Conservation (phyloP, 2,113 vertebrate genomes). For the Oplegnathus fasciatus region DNA sequence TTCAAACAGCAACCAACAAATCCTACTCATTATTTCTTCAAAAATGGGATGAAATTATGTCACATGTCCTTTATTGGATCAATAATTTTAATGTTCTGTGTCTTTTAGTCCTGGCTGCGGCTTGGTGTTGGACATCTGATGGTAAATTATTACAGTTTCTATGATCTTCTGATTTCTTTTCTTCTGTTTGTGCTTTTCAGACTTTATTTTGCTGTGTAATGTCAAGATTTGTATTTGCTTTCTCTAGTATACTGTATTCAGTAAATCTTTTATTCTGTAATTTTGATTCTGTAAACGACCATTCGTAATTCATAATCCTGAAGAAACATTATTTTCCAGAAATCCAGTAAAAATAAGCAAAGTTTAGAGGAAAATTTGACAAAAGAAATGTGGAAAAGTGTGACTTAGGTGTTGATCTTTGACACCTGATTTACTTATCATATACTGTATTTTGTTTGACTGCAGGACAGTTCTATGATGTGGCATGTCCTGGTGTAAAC, state of each 20-base stretch:
- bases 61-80: too few species aligned
- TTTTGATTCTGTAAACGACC: not conserved
- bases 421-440: not conserved
- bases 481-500: not conserved
- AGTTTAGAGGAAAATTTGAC: too few species aligned
- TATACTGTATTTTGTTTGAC: not conserved
- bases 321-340: not conserved
- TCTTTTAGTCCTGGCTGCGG: constrained; percentile 12
- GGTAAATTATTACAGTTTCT: not conserved
- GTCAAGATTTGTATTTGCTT: not conserved
- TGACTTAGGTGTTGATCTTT: not conserved
- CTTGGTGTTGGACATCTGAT: not conserved
- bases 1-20: too few species aligned
- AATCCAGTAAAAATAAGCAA: not conserved
- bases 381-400: not conserved
- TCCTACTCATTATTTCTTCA: too few species aligned
- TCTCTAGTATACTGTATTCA: too few species aligned
- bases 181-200: too few species aligned
- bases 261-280: not conserved
- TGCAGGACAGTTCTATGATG: not conserved
- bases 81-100: too few species aligned
- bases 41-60: too few species aligned
- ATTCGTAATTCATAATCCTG: not conserved
- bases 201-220: not conserved
- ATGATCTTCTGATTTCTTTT: not conserved